Base-by-base conservation (phyloP, 2,888 invertebrate genomes). In the Andrena fulva region DNA sequence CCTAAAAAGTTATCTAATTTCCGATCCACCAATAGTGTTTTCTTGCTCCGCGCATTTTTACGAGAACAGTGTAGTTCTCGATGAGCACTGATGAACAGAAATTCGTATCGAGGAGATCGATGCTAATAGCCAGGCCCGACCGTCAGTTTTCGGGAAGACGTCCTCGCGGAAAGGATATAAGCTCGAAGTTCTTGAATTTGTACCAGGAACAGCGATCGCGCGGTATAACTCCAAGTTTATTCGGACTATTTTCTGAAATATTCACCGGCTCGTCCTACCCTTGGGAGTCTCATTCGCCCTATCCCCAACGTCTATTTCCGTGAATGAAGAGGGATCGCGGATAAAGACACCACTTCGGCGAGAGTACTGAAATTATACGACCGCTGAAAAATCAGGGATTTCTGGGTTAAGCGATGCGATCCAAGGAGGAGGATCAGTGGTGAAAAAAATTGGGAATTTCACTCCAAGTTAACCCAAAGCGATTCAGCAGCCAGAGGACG, bases 281-380 rank as follows among this genome's bases (percentile, higher is more conserved):
- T 20, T 10, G 4, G 7, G 59, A 64, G 77, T 77, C 69, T 70
- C 56, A 42, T 77, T 79, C 64, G 35, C 66, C 29, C 66, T 27
- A 80, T 52, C 48, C 29, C 27, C 52, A 10, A 16, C 42, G 70
- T 35, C 31, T 60, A 70, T 60, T 66, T 10, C 27, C 60, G 52
- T 12, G 70, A 70, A 60, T 60, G 50, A 69, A 70, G 69, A 50
- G 64, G 59, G 42, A 72, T 71, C 72, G 20, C 27, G n/a, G 33
- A 80, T 71, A 66, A 77, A 63, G 64, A 52, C 69, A 59, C 50
- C 20, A 8, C 31, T 70, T 33, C 50, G n/a, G 27, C 42, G 6
- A 20, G 59, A 66, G 67, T 33, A 66, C n/a, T 27, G 63, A 50
- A 70, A 80, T 80, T 80, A 77, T 80, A 69, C 54, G 76, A 54